Percentiles rank a stretch among this genome's conserved stretches.
phyloP scores from a whole-genome alignment of 1,140 invertebrate genomes.

The Charaxes varanes region DNA sequence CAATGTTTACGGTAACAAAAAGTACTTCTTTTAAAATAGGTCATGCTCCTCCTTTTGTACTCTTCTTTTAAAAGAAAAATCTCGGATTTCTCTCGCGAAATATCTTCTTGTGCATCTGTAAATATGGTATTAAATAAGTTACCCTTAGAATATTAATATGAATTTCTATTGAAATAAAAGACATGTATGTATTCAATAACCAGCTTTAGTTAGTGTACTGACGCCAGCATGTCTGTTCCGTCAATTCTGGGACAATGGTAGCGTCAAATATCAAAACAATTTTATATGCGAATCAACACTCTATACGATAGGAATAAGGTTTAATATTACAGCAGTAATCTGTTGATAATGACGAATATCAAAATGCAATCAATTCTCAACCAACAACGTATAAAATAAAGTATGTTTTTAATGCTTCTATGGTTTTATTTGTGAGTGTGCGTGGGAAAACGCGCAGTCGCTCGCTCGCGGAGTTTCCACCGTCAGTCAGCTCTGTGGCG shows the following conservation, averaged over 20 bases:
- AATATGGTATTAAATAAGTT: too few relatives aligned
- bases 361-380: not conserved
- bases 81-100: too few relatives aligned
- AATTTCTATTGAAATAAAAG: constrained; percentile 3
- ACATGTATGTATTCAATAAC: constrained; percentile 15
- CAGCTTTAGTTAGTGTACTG: constrained; percentile 9
- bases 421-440: constrained; percentile 20
- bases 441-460: constrained; percentile 44
- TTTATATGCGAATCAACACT: constrained; percentile 4
- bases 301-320: constrained; percentile 13
- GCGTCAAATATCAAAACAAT: constrained; percentile 11
- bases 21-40: too few relatives aligned
- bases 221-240: constrained; percentile 27
- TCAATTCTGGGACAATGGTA: constrained; percentile 26
- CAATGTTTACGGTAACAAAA: too few relatives aligned
- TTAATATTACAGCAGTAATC: not conserved
- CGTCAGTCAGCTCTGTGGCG: constrained; percentile 48
- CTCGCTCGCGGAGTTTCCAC: constrained; percentile 25
- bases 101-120: too few relatives aligned
- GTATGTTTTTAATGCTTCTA: not conserved
- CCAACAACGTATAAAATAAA: not conserved
- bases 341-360: not conserved
- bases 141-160: too few relatives aligned
- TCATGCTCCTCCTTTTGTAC: too few relatives aligned
- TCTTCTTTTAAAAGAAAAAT: too few relatives aligned